Conservation (phyloP, 30 jellyfish, hydroid and myxozoan genomes). For the Cassiopea andromeda region DNA sequence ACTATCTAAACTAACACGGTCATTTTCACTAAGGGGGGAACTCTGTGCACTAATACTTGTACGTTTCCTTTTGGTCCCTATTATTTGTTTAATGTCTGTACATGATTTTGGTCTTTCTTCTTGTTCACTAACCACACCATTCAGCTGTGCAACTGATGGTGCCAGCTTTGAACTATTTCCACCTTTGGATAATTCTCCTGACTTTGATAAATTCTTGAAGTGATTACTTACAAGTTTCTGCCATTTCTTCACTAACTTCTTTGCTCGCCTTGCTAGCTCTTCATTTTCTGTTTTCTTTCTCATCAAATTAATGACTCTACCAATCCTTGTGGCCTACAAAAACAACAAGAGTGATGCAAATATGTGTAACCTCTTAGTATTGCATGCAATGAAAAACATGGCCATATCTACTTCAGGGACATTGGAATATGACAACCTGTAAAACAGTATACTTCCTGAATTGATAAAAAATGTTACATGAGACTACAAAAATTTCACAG, state of each 20-base stretch:
- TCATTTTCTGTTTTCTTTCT: slow-evolving; percentile 88
- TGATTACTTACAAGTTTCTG: slow-evolving; percentile 84
- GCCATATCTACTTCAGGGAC: no score
- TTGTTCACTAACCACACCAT: slow-evolving; percentile 58
- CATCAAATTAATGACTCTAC: slow-evolving; percentile 86
- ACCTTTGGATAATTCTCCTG: slow-evolving; percentile 52
- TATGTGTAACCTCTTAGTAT: no score
- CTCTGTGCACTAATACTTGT: slow-evolving; percentile 52
- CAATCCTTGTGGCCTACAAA: slow-evolving; percentile 90
- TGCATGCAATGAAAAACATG: no score
- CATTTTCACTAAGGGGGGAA: slow-evolving; percentile 44
- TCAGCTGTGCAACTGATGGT: slow-evolving; percentile 53
- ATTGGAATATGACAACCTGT: no score
- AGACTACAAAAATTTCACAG: no score
- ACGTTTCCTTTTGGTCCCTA: slow-evolving; percentile 66
- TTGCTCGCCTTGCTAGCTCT: slow-evolving; percentile 92
- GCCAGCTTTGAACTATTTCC: slow-evolving; percentile 41
- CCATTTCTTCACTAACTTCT: slow-evolving; percentile 89
- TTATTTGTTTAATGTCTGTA: slow-evolving; percentile 54
- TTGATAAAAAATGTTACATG: no score
- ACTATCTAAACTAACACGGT: slow-evolving; percentile 2
- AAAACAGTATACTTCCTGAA: no score
- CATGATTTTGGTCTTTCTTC: slow-evolving; percentile 61
- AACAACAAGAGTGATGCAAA: neutral
- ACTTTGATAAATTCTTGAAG: slow-evolving; percentile 61